Evolutionary conservation across 2,888 invertebrate genomes (phyloP).

Genomic region (Polymixis lichenea): DNA sequence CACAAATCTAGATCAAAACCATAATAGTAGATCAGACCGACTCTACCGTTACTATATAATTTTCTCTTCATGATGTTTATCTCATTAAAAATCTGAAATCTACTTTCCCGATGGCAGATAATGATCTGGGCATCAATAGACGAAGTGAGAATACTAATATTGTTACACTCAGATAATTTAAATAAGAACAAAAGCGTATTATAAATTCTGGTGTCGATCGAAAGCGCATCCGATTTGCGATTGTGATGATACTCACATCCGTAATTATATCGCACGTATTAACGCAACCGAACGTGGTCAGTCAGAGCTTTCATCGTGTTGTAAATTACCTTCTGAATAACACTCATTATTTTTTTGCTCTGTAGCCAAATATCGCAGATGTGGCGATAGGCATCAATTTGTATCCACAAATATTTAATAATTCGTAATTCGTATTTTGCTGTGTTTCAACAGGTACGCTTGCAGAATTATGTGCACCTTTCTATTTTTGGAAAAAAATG

Average conservation of each 20-base stretch:
- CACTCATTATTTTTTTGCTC: conserved; percentile 55
- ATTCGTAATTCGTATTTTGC: conserved; percentile 54
- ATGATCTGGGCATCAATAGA: conserved; percentile 51
- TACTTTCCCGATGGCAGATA: conserved; percentile 61
- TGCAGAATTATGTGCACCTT: conserved; percentile 53
- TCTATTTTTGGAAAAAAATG: conserved; percentile 20
- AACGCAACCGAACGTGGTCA: conserved; percentile 43
- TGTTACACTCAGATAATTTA: conserved; percentile 55
- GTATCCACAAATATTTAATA: no score
- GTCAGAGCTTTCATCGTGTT: conserved; percentile 51
- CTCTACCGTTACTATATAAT: conserved; percentile 29
- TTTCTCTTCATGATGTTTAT: conserved; percentile 54
- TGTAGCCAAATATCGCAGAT: conserved; percentile 42
- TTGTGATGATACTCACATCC: conserved; percentile 57
- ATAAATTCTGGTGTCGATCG: conserved; percentile 56
- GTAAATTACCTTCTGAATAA: conserved; percentile 53
- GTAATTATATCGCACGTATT: conserved; percentile 62
- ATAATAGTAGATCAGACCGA: conserved; percentile 4
- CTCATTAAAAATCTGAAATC: conserved; percentile 45
- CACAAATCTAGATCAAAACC: conserved; percentile 11
- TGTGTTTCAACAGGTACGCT: conserved; percentile 39
- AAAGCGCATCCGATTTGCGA: conserved; percentile 61
- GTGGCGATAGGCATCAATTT: conserved; percentile 58
- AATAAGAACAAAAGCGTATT: conserved; percentile 62
- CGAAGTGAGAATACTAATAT: conserved; percentile 54